A percentile compares a stretch with the other conserved stretches of the same genome.
phyloP scores from a whole-genome alignment of 2,113 vertebrate species.

The Orthonyx spaldingii region DNA sequence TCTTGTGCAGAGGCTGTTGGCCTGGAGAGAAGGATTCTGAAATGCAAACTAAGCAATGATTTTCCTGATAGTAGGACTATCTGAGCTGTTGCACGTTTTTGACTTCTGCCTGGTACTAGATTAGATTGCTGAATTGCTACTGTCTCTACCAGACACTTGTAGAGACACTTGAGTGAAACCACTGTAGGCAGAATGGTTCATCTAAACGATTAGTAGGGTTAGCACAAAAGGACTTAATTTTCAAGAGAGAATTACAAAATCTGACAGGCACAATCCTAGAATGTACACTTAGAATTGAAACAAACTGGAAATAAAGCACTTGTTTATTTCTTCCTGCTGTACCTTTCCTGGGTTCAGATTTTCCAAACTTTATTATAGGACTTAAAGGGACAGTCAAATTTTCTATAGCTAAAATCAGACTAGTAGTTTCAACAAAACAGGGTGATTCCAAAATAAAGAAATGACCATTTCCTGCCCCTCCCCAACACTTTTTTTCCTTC shows the following conservation, averaged over 20 bases:
- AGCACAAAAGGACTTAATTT: neutral
- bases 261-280: neutral
- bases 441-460: neutral
- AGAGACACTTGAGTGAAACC: neutral
- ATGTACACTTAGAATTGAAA: neutral
- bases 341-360: neutral
- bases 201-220: neutral
- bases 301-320: neutral
- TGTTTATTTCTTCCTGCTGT: neutral
- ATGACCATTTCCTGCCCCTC: accelerated
- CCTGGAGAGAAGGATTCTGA: neutral
- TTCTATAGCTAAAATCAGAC: neutral
- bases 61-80: neutral
- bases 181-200: neutral
- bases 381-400: neutral
- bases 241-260: neutral
- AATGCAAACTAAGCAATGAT: neutral
- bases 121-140: neutral
- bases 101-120: neutral
- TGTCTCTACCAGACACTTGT: neutral
- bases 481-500: neutral
- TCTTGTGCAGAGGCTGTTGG: neutral
- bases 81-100: neutral
- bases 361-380: neutral
- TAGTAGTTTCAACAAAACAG: neutral